Percentiles rank a stretch among this genome's conserved stretches.
phyloP scores from a whole-genome alignment of 2,888 invertebrate species.

The Matsumyia berberina region DNA sequence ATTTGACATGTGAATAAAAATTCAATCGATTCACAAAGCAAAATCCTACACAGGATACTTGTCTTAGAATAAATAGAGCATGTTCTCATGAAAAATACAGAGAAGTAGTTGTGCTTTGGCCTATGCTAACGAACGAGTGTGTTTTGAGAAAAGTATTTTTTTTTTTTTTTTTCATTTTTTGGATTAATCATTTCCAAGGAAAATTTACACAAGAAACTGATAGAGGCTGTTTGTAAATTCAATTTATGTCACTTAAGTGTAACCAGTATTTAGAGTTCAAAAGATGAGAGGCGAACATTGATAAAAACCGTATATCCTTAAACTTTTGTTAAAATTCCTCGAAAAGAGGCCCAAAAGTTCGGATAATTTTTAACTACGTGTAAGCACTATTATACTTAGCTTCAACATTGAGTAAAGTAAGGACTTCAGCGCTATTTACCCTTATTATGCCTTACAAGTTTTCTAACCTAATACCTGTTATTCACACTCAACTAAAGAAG shows the following conservation, averaged over 20 bases:
- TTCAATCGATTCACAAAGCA: slow-evolving; percentile 28
- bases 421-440: too few relatives aligned
- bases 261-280: too few relatives aligned
- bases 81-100: slow-evolving; percentile 1
- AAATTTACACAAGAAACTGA: neutral
- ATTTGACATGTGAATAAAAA: slow-evolving; percentile 33
- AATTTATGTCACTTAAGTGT: too few relatives aligned
- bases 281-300: neutral
- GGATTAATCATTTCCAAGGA: neutral
- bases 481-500: too few relatives aligned
- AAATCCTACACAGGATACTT: slow-evolving; percentile 5
- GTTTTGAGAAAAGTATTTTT: neutral
- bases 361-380: too few relatives aligned
- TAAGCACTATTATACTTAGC: too few relatives aligned
- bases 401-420: too few relatives aligned
- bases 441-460: too few relatives aligned
- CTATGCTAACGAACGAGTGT: neutral
- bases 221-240: neutral
- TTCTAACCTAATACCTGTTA: too few relatives aligned
- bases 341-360: too few relatives aligned
- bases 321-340: neutral
- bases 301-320: neutral
- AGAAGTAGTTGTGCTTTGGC: slow-evolving; percentile 4
- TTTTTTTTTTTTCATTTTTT: neutral
- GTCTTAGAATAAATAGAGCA: slow-evolving; percentile 19